These are phyloP conservation scores for Hepsetus odoe DNA, from an alignment of 2,113 vertebrate genomes.

Conservation along the genomic window DNA sequence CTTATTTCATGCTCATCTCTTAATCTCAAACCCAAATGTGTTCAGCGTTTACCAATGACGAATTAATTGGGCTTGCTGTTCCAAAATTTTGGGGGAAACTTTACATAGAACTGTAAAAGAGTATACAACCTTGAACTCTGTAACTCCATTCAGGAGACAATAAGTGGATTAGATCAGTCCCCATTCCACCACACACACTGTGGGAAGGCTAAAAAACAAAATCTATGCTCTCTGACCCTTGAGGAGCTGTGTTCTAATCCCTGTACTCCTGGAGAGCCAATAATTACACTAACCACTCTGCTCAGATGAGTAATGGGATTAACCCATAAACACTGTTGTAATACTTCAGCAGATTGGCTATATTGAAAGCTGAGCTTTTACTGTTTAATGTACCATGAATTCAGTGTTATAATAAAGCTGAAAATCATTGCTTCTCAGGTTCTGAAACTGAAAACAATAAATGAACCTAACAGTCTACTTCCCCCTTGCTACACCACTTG, in stretches of 20 bases:
- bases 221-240: constrained; percentile 22
- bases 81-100: no score
- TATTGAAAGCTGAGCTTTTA: neutral
- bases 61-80: no score
- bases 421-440: constrained; percentile 5
- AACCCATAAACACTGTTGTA: constrained; percentile 21
- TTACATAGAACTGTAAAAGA: no score
- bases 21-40: no score
- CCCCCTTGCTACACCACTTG: neutral
- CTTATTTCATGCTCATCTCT: no score
- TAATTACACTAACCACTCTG: constrained; percentile 36
- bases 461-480: neutral
- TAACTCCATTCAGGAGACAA: neutral
- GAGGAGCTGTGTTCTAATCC: constrained; percentile 39
- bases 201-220: constrained; percentile 27
- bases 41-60: no score
- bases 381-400: neutral
- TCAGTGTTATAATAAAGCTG: neutral
- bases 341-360: neutral
- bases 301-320: constrained; percentile 41
- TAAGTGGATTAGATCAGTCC: constrained; percentile 25
- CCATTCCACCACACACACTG: constrained; percentile 7
- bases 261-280: constrained; percentile 20
- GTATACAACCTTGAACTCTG: no score
- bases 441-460: neutral